phyloP scores from a whole-genome alignment of 2,113 vertebrate genomes.

The Copsychus sechellarum region DNA sequence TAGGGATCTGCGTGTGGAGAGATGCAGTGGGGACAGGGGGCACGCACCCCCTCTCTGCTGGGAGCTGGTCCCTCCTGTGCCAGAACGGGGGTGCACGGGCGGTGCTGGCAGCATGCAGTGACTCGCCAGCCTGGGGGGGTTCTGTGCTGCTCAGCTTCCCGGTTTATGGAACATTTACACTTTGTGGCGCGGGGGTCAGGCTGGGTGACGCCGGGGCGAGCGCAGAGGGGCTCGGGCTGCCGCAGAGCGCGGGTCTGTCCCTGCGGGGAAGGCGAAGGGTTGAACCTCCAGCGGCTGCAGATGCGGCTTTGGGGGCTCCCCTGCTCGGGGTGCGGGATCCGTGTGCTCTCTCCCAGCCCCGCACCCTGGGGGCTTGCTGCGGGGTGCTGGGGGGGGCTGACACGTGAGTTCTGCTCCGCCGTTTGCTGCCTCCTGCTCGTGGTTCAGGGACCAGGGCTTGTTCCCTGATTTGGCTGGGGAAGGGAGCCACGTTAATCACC shows the following conservation, averaged over 20 bases:
- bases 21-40: not conserved
- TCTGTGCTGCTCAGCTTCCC: not conserved
- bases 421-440: rapidly evolving
- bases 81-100: not conserved
- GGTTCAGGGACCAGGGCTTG: not conserved
- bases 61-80: not conserved
- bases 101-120: rapidly evolving
- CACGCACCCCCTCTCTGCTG: not conserved
- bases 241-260: not conserved
- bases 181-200: not conserved
- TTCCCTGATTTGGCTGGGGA: not conserved
- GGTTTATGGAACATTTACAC: not conserved
- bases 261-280: not conserved
- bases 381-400: rapidly evolving
- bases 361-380: not conserved
- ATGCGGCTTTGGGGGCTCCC: not conserved
- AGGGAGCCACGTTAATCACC: rapidly evolving
- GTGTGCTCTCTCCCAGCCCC: not conserved
- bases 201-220: not conserved
- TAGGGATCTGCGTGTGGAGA: not conserved
- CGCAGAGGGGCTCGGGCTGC: not conserved
- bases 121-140: not conserved
- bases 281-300: not conserved
- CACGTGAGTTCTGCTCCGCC: not conserved
- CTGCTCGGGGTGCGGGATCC: not conserved